Percentiles rank a stretch among this genome's conserved stretches.
Evolutionary conservation across 2,888 invertebrate species (phyloP).

Genomic region (Heliconius ethilla): DNA sequence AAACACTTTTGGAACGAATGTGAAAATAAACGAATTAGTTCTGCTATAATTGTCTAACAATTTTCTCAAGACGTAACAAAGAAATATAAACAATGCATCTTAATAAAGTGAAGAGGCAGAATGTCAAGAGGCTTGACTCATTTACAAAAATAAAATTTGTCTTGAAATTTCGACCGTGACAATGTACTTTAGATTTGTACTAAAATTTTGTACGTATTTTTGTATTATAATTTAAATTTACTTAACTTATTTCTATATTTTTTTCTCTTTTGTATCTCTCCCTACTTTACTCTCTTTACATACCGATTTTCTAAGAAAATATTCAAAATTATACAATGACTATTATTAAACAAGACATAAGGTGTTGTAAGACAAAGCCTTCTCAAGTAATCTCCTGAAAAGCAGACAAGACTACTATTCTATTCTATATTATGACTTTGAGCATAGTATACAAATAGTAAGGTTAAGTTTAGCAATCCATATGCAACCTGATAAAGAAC

Average conservation of each 20-base stretch:
- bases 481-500: no score
- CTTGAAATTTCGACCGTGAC: conserved; percentile 14
- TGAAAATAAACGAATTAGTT: conserved; percentile 8
- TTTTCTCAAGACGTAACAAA: conserved; percentile 21
- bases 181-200: neutral
- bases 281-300: neutral
- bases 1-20: neutral
- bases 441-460: conserved; percentile 32
- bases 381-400: conserved; percentile 9
- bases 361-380: neutral
- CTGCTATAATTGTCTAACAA: conserved; percentile 3
- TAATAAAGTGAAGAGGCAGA: conserved; percentile 28
- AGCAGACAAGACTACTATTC: conserved; percentile 5
- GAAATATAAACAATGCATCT: conserved; percentile 29
- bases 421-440: neutral
- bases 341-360: neutral
- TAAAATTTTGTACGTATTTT: neutral
- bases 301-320: neutral
- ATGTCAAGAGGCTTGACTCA: conserved; percentile 31
- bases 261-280: neutral
- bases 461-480: conserved; percentile 48
- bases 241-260: no score
- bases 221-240: neutral
- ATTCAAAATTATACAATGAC: neutral
- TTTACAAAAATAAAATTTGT: conserved; percentile 28